phyloP scores from a whole-genome alignment of 2,113 vertebrate genomes.

The Vireo altiloquus region DNA sequence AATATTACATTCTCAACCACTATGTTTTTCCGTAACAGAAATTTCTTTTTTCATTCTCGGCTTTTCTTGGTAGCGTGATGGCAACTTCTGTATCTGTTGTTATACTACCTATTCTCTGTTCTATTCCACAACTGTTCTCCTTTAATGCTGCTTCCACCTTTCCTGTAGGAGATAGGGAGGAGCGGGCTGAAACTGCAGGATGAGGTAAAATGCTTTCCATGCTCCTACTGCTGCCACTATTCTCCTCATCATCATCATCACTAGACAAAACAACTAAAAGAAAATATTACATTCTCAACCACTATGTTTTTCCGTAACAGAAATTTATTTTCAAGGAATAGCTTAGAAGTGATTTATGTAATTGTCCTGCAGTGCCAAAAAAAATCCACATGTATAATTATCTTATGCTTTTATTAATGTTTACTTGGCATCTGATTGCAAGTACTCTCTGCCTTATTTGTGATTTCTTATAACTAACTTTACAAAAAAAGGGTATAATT shows the following conservation, averaged over 20 bases:
- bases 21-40: slow-evolving; percentile 32
- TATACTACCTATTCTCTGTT: slow-evolving; percentile 77
- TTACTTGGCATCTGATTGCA: neutral
- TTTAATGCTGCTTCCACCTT: slow-evolving; percentile 90
- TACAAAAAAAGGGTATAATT: neutral
- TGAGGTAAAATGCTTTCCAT: slow-evolving; percentile 87
- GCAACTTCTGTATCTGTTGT: slow-evolving; percentile 79
- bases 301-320: slow-evolving; percentile 30
- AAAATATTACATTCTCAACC: slow-evolving; percentile 49
- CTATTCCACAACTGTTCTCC: slow-evolving; percentile 74
- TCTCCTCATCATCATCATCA: slow-evolving; percentile 83
- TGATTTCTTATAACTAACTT: neutral
- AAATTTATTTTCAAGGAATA: neutral
- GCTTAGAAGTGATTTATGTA: neutral
- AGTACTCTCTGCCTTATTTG: neutral
- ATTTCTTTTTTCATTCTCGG: slow-evolving; percentile 79
- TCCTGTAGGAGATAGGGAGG: slow-evolving; percentile 86
- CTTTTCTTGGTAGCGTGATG: slow-evolving; percentile 79
- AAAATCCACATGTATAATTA: neutral
- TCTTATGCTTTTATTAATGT: neutral
- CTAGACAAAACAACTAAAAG: slow-evolving; percentile 92
- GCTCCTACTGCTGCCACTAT: slow-evolving; percentile 80
- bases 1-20: slow-evolving; percentile 52
- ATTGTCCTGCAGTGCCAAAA: slow-evolving; percentile 13
- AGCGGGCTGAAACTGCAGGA: slow-evolving; percentile 90